Percentiles rank a stretch among this genome's conserved stretches.
phyloP scores from a whole-genome alignment of 1,140 invertebrate genomes.

The Aphidius gifuensis region DNA sequence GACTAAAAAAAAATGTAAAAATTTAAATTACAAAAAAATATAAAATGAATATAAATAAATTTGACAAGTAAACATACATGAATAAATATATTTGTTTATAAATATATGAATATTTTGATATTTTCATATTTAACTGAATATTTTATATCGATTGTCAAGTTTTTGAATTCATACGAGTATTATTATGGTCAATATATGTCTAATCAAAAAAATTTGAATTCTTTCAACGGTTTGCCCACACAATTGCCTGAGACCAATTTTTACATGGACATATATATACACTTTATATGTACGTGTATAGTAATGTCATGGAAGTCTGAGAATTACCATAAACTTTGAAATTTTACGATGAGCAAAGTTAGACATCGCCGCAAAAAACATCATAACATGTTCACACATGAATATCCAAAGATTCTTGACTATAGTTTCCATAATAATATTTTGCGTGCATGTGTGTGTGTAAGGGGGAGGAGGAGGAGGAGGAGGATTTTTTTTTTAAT shows the following conservation, averaged over 20 bases:
- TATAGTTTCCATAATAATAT: conserved; percentile 26
- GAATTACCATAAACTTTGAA: conserved; percentile 43
- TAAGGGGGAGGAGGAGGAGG: neutral
- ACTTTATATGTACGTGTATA: neutral
- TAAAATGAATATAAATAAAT: too few relatives aligned
- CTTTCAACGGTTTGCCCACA: conserved; percentile 13
- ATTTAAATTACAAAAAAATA: too few relatives aligned
- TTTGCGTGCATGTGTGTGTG: neutral
- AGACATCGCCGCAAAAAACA: neutral
- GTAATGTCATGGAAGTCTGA: conserved; percentile 21
- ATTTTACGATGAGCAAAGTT: conserved; percentile 37
- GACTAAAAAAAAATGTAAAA: too few relatives aligned
- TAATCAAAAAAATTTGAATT: conserved; percentile 32
- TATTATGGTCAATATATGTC: too few relatives aligned
- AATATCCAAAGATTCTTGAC: conserved; percentile 18
- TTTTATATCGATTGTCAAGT: too few relatives aligned
- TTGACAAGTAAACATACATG: too few relatives aligned
- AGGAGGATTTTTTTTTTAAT: neutral
- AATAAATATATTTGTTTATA: too few relatives aligned
- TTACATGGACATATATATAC: too few relatives aligned
- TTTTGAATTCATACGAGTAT: too few relatives aligned
- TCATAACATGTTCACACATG: too few relatives aligned
- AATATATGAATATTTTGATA: too few relatives aligned
- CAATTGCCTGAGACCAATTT: neutral
- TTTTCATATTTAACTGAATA: too few relatives aligned